Conservation (phyloP, 2,797 vertebrate genomes). For the Loris lydekkerianus region DNA sequence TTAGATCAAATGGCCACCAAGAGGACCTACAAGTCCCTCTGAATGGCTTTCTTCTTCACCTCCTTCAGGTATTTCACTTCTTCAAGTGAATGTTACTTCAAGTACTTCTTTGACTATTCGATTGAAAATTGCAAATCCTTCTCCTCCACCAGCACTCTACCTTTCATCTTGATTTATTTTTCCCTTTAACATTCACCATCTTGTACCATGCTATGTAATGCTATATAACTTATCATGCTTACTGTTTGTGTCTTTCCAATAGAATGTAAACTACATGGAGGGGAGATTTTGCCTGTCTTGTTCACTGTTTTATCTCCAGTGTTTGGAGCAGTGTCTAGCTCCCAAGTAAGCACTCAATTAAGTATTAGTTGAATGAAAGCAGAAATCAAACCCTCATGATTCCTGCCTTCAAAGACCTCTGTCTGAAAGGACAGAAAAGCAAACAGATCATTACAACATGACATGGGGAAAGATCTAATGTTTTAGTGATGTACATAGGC, state of each 20-base stretch:
- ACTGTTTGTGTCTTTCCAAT: neutral
- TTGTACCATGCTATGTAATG: neutral
- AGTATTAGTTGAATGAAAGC: neutral
- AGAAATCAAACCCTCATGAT: neutral
- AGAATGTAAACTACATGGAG: neutral
- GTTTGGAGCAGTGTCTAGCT: neutral
- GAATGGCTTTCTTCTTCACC: neutral
- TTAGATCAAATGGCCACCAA: neutral
- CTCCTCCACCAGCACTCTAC: neutral
- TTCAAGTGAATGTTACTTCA: neutral
- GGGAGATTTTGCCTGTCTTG: neutral
- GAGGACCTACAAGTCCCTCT: neutral
- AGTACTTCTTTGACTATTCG: neutral
- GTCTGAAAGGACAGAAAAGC: neutral
- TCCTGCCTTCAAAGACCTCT: neutral
- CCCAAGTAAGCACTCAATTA: neutral
- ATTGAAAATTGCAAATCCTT: conserved; percentile 17
- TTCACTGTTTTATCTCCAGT: neutral
- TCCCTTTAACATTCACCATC: neutral
- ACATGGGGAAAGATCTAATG: neutral
- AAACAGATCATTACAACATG: neutral
- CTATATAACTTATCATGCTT: neutral
- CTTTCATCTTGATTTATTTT: conserved; percentile 26
- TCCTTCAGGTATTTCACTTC: neutral
- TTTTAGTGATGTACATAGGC: neutral